Conservation (phyloP, 2,888 invertebrate species). For the Germaria angustata region DNA sequence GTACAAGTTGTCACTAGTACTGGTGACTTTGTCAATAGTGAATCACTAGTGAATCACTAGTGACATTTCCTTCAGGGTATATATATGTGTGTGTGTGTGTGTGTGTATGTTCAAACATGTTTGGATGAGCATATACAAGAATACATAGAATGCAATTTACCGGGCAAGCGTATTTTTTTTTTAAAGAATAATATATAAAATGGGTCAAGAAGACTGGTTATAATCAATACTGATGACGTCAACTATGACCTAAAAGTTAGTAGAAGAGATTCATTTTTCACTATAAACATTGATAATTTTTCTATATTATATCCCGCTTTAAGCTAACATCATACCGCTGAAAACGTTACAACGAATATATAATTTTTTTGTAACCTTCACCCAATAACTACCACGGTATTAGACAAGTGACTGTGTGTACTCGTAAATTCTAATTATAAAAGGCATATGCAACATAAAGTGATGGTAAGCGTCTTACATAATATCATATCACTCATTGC, state of each 20-base stretch:
- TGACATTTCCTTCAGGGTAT: too few relatives aligned
- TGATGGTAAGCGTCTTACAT: too few relatives aligned
- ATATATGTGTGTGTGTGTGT: not conserved
- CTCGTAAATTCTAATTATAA: too few relatives aligned
- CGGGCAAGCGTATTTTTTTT: slow-evolving; percentile 2
- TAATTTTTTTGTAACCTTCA: too few relatives aligned
- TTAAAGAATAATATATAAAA: slow-evolving; percentile 30
- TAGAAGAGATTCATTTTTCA: not conserved
- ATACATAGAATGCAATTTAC: slow-evolving; percentile 28
- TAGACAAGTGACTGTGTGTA: too few relatives aligned
- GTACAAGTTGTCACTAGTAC: too few relatives aligned
- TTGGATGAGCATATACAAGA: not conserved
- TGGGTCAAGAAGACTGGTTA: slow-evolving; percentile 60
- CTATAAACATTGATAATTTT: not conserved
- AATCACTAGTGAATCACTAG: too few relatives aligned
- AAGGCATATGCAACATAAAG: too few relatives aligned
- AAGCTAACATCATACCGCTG: not conserved
- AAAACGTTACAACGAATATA: too few relatives aligned
- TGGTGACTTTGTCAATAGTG: too few relatives aligned
- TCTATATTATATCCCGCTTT: not conserved
- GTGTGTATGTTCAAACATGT: not conserved
- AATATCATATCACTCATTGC: too few relatives aligned
- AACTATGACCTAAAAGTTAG: slow-evolving; percentile 57
- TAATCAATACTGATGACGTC: slow-evolving; percentile 56
- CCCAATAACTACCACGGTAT: too few relatives aligned